Percentiles rank a stretch among this genome's conserved stretches.
Evolutionary conservation across 2,113 vertebrate genomes (phyloP).

Genomic region (Poeciliopsis occidentalis): DNA sequence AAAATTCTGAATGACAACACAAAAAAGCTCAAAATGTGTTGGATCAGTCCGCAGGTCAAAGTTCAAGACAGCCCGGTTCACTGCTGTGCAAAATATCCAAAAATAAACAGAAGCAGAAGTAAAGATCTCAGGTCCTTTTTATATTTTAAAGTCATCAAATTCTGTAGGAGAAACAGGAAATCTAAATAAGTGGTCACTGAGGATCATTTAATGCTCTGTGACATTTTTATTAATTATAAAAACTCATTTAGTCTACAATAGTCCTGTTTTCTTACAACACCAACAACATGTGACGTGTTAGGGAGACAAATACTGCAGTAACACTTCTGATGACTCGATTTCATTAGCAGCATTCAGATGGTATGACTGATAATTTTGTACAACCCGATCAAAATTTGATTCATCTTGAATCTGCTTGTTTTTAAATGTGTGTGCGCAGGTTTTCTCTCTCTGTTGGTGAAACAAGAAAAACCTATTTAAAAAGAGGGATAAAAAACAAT

Average conservation of each 20-base stretch:
- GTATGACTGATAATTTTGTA: background rate
- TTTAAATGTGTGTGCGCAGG: too few species aligned
- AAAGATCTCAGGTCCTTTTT: background rate
- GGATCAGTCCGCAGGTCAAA: constrained; percentile 12
- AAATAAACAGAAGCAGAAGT: background rate
- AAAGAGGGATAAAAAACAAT: too few species aligned
- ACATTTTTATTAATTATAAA: background rate
- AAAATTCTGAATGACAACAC: background rate
- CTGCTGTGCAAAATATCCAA: background rate
- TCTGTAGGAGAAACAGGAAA: background rate
- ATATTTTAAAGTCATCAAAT: background rate
- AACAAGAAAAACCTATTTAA: too few species aligned
- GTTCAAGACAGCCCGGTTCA: constrained; percentile 19
- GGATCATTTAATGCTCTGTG: background rate
- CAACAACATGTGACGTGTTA: too few species aligned
- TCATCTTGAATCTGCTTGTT: background rate
- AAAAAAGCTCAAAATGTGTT: background rate
- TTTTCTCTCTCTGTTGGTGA: too few species aligned
- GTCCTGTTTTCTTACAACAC: background rate
- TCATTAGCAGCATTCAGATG: background rate
- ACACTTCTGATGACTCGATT: background rate
- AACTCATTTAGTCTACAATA: background rate
- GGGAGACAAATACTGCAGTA: background rate
- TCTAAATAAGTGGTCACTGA: background rate
- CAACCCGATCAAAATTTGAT: background rate